Conservation (phyloP, 92 coral and sea anemone species). For the Porites rus region DNA sequence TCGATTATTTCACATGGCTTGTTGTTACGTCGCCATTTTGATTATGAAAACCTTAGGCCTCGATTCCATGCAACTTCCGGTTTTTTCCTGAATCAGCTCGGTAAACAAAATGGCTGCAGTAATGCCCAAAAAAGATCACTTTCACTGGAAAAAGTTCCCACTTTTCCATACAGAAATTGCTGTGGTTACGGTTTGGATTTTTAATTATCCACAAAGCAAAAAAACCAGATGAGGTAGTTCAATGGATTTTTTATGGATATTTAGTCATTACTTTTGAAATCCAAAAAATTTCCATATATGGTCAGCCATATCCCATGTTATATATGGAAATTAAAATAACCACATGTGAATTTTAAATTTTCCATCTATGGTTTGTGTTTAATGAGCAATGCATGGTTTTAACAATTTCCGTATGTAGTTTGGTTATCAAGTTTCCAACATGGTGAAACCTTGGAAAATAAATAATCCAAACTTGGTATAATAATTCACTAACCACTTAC, state of each 20-base stretch:
- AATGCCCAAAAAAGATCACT: no score
- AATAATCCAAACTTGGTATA: slow-evolving; percentile 7
- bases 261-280: neutral
- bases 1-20: no score
- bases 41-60: no score
- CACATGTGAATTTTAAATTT: neutral
- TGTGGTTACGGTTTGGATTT: slow-evolving; percentile 26
- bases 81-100: no score
- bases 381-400: neutral
- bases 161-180: neutral
- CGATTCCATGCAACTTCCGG: no score
- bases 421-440: slow-evolving; percentile 3
- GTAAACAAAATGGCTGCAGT: no score
- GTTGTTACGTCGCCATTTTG: no score
- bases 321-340: slow-evolving; percentile 18
- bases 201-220: slow-evolving; percentile 10
- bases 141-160: slow-evolving; percentile 7
- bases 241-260: slow-evolving; percentile 17
- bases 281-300: slow-evolving; percentile 3
- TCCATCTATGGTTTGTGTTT: slow-evolving; percentile 1
- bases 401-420: neutral
- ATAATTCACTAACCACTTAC: neutral
- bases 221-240: slow-evolving; percentile 17
- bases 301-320: slow-evolving; percentile 3
- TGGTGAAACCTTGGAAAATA: slow-evolving; percentile 15